Base-by-base conservation (phyloP, 1,140 invertebrate species). In the Drosophila tsacasi region DNA sequence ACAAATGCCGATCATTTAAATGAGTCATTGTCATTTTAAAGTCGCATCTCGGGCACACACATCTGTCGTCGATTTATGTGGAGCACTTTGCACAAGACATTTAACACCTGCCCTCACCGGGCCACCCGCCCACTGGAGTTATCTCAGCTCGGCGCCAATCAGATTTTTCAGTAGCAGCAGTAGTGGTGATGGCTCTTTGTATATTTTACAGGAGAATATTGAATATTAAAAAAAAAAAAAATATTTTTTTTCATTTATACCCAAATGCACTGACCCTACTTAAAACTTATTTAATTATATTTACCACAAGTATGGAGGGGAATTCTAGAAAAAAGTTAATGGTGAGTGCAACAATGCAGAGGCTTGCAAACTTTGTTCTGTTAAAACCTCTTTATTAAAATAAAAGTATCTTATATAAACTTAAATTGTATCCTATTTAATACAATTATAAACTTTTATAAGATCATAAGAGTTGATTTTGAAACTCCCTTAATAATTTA, bases 11-110 rank as follows among this genome's bases (percentile, higher is more conserved):
- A 73, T 63, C 83, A 87, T 86, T 86, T 87, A 76, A 71, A 82
- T 87, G 83, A 86, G 83, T 77, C 79, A 85, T 86, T 85, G 79
- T 82, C 79, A 86, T 81, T 86, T 86, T 82, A 85, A 85, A 86
- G 74, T 79, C 82, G 50, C 74, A 79, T 79, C 65, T 60, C 47
- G 30, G 35, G 27, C 78, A 62, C 81, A 64, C 73, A 81, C 66
- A 78, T 67, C 75, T 86, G 75, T 52, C 50, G 30, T 54, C 64
- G 61, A 87, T 83, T 89, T 69, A 89, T 89, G 64, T 71, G 50
- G 17, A 68, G 61, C 80, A 87, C 84, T 89, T 87, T 80, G 62
- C 76, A 63, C 73, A 89, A 87, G 84, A 87, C 80, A 87, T 87
- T 87, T 87, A 87, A 87, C 83, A 87, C 84, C 84, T 87, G 80